Evolutionary conservation across 2,888 invertebrate genomes (phyloP).

Genomic region (Agelastica alni): DNA sequence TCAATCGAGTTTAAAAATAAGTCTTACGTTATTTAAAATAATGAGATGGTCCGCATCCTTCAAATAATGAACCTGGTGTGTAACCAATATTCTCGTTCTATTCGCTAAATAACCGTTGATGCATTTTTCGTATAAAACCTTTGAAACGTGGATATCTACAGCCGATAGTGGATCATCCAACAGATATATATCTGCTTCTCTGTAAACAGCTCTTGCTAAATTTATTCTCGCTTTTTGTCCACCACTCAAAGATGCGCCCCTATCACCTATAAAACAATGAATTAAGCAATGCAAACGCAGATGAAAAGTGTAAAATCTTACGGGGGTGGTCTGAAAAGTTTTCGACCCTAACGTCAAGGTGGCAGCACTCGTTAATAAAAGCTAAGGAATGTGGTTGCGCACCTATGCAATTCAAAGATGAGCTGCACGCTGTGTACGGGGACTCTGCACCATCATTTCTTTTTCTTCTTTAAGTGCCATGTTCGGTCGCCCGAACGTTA

Average conservation of each 20-base stretch:
- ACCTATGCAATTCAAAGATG: no score
- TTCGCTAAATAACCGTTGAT: conserved; percentile 62
- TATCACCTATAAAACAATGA: conserved; percentile 19
- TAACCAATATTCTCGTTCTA: conserved; percentile 78
- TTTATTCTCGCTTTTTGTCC: conserved; percentile 28
- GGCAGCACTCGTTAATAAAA: no score
- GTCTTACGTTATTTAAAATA: conserved; percentile 65
- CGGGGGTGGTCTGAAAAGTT: no score
- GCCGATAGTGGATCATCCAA: conserved; percentile 26
- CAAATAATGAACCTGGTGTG: conserved; percentile 83
- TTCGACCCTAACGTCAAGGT: no score
- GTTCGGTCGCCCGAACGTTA: no score
- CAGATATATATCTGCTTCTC: conserved; percentile 16
- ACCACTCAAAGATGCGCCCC: conserved; percentile 22
- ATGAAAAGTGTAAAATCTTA: no score
- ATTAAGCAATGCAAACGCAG: no score
- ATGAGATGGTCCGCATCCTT: conserved; percentile 68
- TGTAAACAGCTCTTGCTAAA: conserved; percentile 19
- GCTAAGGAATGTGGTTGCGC: no score
- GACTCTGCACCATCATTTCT: no score
- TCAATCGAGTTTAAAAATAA: no score
- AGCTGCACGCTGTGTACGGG: no score
- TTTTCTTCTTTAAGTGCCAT: no score
- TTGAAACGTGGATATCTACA: conserved; percentile 24
- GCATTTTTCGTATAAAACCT: conserved; percentile 68